Base-by-base conservation (phyloP, 2,113 vertebrate species). In the Sebastes fasciatus region DNA sequence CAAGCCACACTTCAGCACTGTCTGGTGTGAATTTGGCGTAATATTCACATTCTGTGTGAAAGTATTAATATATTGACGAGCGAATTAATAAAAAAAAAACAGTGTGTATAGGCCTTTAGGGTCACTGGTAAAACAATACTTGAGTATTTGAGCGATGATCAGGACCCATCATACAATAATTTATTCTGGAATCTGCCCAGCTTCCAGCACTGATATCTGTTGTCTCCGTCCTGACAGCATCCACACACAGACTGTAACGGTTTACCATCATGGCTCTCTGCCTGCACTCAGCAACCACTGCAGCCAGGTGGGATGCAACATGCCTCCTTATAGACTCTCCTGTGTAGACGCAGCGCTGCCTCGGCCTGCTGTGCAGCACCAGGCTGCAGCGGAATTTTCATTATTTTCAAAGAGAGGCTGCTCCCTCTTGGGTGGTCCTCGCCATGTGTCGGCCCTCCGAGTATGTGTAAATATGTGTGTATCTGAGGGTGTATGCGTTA, bases 341-440 rank as follows among this genome's bases (percentile, higher is more conserved):
- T 57, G 54, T 77, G 71, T 69, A 42, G 79, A 74, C n/a, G 40
- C 68, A 26, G 82, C 46, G 55, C 71, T 73, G 79, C 69, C 75
- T 79, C 48, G 73, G 54, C 81, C 88, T 85, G 84, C 88, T 87
- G 84, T 80, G 86, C 88, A 72, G 74, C 83, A 88, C 82, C 85
- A 83, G 82, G 85, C 86, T 89, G 85, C 62, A 62, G 78, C 9
- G 65, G 89, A 90, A 91, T 85, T 88, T 91, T 86, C 83, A 92
- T 92, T 89, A 91, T 92, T 92, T 92, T 88, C 80, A 85, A 88
- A 88, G 84, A 88, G 84, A 77, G 77, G 72, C 81, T 58, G 55
- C 74, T 83, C 71, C 90, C 79, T 85, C 91, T 91, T 94, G 92
- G 92, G 93, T 93, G 93, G 93, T 94, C 93, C 87, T 54, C 72